Conservation (phyloP, 2,888 invertebrate genomes). For the Orthosia gothica region DNA sequence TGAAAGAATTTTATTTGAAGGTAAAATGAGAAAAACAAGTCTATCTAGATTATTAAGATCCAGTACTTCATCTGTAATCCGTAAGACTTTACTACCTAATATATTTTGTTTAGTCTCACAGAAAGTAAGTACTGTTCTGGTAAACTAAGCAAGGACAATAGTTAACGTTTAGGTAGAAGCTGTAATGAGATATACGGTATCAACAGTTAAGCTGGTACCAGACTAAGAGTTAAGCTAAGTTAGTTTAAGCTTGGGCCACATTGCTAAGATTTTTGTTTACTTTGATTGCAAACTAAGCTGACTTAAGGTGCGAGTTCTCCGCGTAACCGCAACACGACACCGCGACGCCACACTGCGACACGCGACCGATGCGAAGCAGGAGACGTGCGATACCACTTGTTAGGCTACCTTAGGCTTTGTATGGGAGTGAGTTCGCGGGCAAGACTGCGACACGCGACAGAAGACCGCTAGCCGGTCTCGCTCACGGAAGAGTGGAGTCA, state of each 20-base stretch:
- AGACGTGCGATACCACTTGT: no score
- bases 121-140: constrained; percentile 25
- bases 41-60: constrained; percentile 1
- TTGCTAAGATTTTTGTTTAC: not conserved
- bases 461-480: no score
- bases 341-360: no score
- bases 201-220: constrained; percentile 11
- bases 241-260: no score
- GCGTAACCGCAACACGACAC: no score
- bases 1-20: constrained; percentile 8
- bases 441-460: no score
- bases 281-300: not conserved
- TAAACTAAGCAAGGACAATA: constrained; percentile 37
- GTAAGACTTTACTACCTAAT: constrained; percentile 4
- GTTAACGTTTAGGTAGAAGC: constrained; percentile 30
- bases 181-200: constrained; percentile 33
- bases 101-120: not conserved
- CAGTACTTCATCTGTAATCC: constrained; percentile 1
- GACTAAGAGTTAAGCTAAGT: not conserved
- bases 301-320: no score
- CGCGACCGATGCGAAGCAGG: no score
- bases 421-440: no score
- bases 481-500: no score
- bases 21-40: constrained; percentile 27
- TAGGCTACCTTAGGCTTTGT: no score